Evolutionary conservation across 2,113 vertebrate genomes (phyloP).

Genomic region (Candoia aspera): DNA sequence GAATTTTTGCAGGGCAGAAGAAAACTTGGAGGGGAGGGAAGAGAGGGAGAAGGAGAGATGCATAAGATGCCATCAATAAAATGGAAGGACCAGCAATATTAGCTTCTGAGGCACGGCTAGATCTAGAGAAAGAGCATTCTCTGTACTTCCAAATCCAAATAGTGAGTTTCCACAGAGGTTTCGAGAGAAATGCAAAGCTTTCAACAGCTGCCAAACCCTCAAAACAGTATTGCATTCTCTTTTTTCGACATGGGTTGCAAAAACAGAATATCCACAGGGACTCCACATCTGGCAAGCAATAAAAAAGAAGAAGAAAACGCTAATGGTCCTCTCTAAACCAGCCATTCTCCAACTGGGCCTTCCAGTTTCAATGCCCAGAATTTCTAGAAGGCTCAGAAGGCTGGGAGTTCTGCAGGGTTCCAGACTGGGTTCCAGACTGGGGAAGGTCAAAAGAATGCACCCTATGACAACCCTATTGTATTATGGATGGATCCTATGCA

Average conservation of each 20-base stretch:
- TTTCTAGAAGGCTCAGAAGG: not conserved
- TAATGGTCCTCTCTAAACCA: not conserved
- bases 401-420: not conserved
- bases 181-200: not conserved
- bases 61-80: not conserved
- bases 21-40: not conserved
- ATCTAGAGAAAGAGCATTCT: no score
- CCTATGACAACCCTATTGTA: not conserved
- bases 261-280: not conserved
- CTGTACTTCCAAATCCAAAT: no score
- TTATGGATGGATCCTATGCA: not conserved
- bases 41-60: not conserved
- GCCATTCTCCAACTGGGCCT: not conserved
- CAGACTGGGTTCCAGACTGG: not conserved
- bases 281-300: not conserved
- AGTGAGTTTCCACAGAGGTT: not conserved
- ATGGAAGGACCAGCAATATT: not conserved
- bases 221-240: not conserved
- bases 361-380: not conserved
- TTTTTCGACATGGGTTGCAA: not conserved
- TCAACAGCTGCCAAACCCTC: not conserved
- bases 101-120: no score
- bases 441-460: not conserved
- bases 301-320: not conserved
- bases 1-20: not conserved